Evolutionary conservation across 2,113 vertebrate genomes (phyloP).

Genomic region (Odontesthes bonariensis): DNA sequence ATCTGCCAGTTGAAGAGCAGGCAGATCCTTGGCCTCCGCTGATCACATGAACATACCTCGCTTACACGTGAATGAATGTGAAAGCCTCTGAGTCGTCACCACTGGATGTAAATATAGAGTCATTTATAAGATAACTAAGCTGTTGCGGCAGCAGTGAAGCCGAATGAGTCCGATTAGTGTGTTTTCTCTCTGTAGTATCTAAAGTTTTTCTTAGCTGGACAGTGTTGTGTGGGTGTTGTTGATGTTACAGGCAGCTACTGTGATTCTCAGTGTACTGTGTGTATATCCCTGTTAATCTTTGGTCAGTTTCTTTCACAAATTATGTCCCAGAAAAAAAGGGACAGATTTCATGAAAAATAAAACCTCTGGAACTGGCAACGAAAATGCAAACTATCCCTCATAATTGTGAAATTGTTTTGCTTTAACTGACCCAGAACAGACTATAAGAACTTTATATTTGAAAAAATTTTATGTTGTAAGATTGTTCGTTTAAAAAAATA

Average conservation of each 20-base stretch:
- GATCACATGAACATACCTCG: neutral
- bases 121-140: slow-evolving; percentile 34
- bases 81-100: slow-evolving; percentile 4
- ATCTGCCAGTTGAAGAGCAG: slow-evolving; percentile 87
- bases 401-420: neutral
- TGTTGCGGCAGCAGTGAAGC: slow-evolving; percentile 3
- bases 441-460: neutral
- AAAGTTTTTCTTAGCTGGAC: neutral
- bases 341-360: neutral
- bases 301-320: neutral
- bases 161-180: neutral
- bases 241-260: slow-evolving; percentile 14
- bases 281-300: slow-evolving; percentile 15
- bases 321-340: neutral
- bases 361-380: neutral
- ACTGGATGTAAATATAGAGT: slow-evolving; percentile 37
- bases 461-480: neutral
- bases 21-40: slow-evolving; percentile 91
- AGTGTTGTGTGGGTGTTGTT: slow-evolving; percentile 7
- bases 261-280: slow-evolving; percentile 1
- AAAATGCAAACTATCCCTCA: neutral
- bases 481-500: neutral
- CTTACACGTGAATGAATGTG: neutral
- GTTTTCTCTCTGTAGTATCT: neutral
- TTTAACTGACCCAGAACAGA: neutral